phyloP scores from a whole-genome alignment of 64 coral and sea anemone species.

The Orbicella faveolata region DNA sequence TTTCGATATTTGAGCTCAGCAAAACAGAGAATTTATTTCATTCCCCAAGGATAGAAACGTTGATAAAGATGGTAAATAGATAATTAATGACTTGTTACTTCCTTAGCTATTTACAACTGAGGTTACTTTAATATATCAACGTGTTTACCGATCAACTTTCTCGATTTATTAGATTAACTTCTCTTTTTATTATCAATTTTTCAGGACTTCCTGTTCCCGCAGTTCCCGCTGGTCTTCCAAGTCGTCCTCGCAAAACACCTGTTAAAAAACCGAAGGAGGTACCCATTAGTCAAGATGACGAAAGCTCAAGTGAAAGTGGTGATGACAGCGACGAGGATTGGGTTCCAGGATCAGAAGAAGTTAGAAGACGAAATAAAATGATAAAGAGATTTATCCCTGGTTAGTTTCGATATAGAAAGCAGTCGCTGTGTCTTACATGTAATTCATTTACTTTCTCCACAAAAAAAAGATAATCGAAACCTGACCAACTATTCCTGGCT shows the following conservation, averaged over 20 bases:
- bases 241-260: slow-evolving; percentile 19
- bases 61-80: too few species aligned
- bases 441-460: too few species aligned
- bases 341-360: slow-evolving; percentile 68
- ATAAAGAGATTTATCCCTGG: slow-evolving; percentile 72
- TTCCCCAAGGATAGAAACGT: too few species aligned
- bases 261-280: neutral
- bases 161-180: neutral
- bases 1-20: too few species aligned
- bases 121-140: too few species aligned
- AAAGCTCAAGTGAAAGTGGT: slow-evolving; percentile 13
- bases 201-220: slow-evolving; percentile 44
- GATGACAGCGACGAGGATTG: slow-evolving; percentile 63
- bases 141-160: neutral
- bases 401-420: neutral
- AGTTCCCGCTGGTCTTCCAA: slow-evolving; percentile 4
- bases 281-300: neutral
- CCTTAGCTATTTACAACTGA: too few species aligned
- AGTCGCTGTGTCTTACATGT: neutral
- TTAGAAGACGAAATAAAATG: slow-evolving; percentile 45
- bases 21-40: too few species aligned
- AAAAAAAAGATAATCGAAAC: too few species aligned
- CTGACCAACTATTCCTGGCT: too few species aligned
- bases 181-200: neutral
- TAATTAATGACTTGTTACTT: too few species aligned